These are phyloP conservation scores for Bucco capensis DNA, from an alignment of 2,113 vertebrate genomes.

Conservation along the genomic window DNA sequence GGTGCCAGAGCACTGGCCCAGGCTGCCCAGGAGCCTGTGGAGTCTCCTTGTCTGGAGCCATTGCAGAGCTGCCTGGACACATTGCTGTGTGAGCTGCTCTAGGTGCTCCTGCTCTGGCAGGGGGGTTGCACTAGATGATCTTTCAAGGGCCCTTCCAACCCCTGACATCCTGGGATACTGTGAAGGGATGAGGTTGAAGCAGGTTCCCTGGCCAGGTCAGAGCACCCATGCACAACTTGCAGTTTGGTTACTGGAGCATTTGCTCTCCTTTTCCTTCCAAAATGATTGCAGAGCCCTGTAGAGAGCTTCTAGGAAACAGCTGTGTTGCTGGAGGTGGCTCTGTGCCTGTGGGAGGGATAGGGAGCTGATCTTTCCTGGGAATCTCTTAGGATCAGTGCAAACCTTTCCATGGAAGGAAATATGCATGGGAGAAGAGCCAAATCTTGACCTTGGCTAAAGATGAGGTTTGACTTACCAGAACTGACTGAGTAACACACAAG, in stretches of 20 bases:
- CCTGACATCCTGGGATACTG: no score
- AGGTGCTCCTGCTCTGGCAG: no score
- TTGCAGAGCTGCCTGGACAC: no score
- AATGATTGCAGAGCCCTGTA: not conserved
- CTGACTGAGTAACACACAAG: not conserved
- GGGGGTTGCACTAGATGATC: no score
- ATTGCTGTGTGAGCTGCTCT: no score
- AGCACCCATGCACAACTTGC: not conserved
- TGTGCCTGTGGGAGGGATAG: not conserved
- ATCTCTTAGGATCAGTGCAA: not conserved
- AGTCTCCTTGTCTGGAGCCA: no score
- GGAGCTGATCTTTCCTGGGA: not conserved
- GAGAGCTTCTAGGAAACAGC: conserved; percentile 9
- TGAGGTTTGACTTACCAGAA: conserved; percentile 23
- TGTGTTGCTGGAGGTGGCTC: not conserved
- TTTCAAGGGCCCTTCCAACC: no score
- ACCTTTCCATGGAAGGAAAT: not conserved
- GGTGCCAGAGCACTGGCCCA: no score
- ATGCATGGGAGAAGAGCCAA: not conserved
- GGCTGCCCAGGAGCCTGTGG: no score
- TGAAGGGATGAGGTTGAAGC: no score
- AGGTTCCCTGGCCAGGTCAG: not conserved
- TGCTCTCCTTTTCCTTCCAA: not conserved
- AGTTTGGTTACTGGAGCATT: not conserved
- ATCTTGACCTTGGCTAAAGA: conserved; percentile 17